Base-by-base conservation (phyloP, 2,113 vertebrate genomes). In the Vulpes lagopus region DNA sequence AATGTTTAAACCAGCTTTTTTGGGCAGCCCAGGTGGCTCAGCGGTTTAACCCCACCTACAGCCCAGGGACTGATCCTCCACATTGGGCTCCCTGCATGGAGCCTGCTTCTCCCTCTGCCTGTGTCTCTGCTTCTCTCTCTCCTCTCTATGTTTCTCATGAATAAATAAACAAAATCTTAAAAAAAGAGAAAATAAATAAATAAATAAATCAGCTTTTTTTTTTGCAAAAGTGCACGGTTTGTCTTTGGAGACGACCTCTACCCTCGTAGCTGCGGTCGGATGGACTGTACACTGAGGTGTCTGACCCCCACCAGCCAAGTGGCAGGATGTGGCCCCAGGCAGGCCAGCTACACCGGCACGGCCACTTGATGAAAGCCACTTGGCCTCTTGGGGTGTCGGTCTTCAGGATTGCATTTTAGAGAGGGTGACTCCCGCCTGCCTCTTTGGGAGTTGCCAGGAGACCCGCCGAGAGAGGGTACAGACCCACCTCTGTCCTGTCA, bases 51-150 rank as follows among this genome's bases (percentile, higher is more conserved):
- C 43, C 43, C 43, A 43, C 43, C 43, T 7, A 43, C 43, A 43
- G 43, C 43, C 43, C 43, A 43, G 43, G 43, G 43, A 6, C 43
- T 43, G 43, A 43, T 43, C 43, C 43, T 43, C 43, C 0, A 1
- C 0, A 3, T 43, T 6, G 43, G 43, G 43, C 1, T 43, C 6
- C 43, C 43, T 43, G 7, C 43, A 43, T 43, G 43, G 43, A 0
- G 43, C 7, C 43, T 7, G 43, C 43, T 43, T 43, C 43, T 43
- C 43, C 43, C 43, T 43, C 43, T 43, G 43, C 43, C 43, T 43
- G 6, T 43, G 43, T 43, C 43, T 43, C 43, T 43, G 43, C 43
- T 43, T 43, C 43, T 43, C 43, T 7, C 7, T 43, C 6, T 43
- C 43, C 43, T 7, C 43, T 43, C 43, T 43, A 7, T 43, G 43